Conservation (phyloP, 2,888 invertebrate species). For the Pseudeuparius sepicola region DNA sequence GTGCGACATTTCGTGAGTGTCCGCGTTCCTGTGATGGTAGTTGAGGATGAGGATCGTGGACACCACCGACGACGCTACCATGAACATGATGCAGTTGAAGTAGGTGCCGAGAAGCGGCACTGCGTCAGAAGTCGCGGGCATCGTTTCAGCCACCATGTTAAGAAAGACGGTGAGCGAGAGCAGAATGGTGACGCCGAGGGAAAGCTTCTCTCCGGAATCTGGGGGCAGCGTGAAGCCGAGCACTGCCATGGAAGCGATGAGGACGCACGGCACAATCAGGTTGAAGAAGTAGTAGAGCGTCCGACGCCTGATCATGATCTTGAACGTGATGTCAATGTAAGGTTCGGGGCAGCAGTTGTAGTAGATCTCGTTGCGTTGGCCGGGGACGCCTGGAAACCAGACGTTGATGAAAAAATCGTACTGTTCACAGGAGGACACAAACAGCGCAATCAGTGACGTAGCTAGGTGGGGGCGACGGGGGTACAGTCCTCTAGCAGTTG, state of each 20-base stretch:
- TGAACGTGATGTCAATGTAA: constrained; percentile 93
- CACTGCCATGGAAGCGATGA: constrained; percentile 97
- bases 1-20: constrained; percentile 93
- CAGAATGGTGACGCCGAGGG: constrained; percentile 94
- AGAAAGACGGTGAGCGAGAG: constrained; percentile 96
- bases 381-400: constrained; percentile 73
- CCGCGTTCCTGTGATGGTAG: constrained; percentile 94
- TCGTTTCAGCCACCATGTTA: constrained; percentile 97
- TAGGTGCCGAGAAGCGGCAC: constrained; percentile 89
- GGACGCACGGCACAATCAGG: constrained; percentile 96
- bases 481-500: no score
- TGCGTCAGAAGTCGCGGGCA: constrained; percentile 95
- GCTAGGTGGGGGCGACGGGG: no score
- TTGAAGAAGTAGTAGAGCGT: constrained; percentile 99
- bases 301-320: constrained; percentile 89
- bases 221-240: constrained; percentile 97
- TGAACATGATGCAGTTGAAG: constrained; percentile 99
- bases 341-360: constrained; percentile 93
- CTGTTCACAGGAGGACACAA: no score
- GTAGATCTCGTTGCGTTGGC: constrained; percentile 79
- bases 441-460: constrained; percentile 5
- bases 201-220: constrained; percentile 93
- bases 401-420: no score
- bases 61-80: constrained; percentile 97
- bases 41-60: constrained; percentile 94